Conservation (phyloP, 2,113 vertebrate species). For the Siniperca knerii region DNA sequence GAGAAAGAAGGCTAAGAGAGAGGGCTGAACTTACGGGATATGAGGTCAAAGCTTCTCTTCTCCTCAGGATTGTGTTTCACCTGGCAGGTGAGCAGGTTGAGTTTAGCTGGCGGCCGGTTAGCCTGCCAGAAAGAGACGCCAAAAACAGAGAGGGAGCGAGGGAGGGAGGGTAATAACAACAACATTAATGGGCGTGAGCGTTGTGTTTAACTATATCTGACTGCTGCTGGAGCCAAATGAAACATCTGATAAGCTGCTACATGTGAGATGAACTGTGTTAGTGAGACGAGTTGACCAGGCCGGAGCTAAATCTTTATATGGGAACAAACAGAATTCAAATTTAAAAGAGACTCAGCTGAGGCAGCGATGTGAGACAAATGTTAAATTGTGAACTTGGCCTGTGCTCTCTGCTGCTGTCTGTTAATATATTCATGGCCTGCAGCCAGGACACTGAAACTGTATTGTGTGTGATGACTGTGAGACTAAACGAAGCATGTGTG, state of each 20-base stretch:
- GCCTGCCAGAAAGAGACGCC: constrained; percentile 81
- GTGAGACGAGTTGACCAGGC: neutral
- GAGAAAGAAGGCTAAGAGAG: neutral
- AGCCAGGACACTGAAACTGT: constrained; percentile 7
- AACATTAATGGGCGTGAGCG: constrained; percentile 16
- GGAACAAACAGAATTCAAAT: neutral
- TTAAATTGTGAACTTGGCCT: constrained; percentile 17
- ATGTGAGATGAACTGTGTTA: constrained; percentile 1
- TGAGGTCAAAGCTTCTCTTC: constrained; percentile 98
- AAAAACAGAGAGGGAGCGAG: neutral
- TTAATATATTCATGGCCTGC: constrained; percentile 25
- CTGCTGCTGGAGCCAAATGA: constrained; percentile 37
- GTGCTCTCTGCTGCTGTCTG: constrained; percentile 19
- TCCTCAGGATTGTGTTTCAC: constrained; percentile 99
- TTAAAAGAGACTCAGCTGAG: constrained; percentile 9
- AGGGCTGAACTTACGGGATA: constrained; percentile 90
- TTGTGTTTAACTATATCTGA: constrained; percentile 34
- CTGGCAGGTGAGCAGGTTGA: constrained; percentile 98
- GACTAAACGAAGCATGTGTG: neutral
- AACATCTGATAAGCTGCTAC: constrained; percentile 55
- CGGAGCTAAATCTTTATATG: constrained; percentile 29
- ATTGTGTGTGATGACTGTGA: neutral
- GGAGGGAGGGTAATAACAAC: neutral
- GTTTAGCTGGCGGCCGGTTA: constrained; percentile 97
- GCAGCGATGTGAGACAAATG: constrained; percentile 28